Percentiles rank a stretch among this genome's conserved stretches.
phyloP scores from a whole-genome alignment of 2,797 vertebrate species.

The Geotria australis region DNA sequence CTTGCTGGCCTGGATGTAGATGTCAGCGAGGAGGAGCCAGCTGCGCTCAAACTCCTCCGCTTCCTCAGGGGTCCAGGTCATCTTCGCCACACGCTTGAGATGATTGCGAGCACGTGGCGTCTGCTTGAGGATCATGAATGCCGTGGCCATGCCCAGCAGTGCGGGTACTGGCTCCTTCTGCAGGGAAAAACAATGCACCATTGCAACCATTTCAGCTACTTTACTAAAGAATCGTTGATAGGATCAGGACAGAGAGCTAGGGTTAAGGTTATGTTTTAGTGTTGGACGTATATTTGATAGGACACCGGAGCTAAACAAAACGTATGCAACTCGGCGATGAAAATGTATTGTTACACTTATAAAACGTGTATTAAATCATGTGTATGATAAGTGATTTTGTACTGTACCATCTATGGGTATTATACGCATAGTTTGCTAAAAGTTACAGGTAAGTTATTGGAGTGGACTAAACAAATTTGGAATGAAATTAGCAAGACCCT shows the following conservation, averaged over 20 bases:
- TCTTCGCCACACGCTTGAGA: conserved; percentile 69
- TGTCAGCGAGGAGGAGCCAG: conserved; percentile 79
- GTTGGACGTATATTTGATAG: background rate
- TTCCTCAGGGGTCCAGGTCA: conserved; percentile 71
- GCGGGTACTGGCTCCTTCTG: conserved; percentile 81
- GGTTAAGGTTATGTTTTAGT: background rate
- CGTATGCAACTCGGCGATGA: background rate
- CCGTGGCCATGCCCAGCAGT: conserved; percentile 71
- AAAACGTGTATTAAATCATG: too few species aligned
- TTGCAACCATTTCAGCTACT: too few species aligned
- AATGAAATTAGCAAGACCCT: too few species aligned
- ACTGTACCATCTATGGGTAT: too few species aligned
- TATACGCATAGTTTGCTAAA: too few species aligned
- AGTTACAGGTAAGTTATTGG: too few species aligned
- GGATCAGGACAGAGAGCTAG: background rate
- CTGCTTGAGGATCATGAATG: conserved; percentile 88
- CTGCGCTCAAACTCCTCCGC: conserved; percentile 95
- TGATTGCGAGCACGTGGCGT: conserved; percentile 72
- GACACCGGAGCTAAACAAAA: background rate
- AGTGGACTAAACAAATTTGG: too few species aligned
- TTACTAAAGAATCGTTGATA: too few species aligned
- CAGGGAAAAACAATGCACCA: background rate
- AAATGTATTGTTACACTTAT: background rate
- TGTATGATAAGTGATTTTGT: too few species aligned
- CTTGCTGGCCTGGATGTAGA: conserved; percentile 87